Base-by-base conservation (phyloP, 1,140 invertebrate genomes). In the Leptinotarsa defecta region DNA sequence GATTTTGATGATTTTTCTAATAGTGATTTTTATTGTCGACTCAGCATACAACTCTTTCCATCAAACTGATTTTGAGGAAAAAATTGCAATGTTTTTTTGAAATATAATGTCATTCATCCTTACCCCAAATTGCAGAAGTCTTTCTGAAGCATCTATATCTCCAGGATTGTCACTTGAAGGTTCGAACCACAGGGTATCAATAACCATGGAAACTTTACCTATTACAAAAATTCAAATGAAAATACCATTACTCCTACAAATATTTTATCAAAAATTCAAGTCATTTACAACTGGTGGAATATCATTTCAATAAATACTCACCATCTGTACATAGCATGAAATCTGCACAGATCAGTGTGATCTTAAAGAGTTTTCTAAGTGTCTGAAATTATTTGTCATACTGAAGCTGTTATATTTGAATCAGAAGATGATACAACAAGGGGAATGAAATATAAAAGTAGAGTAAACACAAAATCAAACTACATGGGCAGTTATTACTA, bases 171-270 rank as follows among this genome's bases (percentile, higher is more conserved):
- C 69, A 63, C 70, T 74, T 13, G 34, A 27, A 3, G 79, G 79
- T 62, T 76, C 74, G 48, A 69, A 75, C 74, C 72, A 78, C n/a
- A 48, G 48, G 11, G 74, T 43, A 67, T 78, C 77, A 27, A 80
- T 69, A 43, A 77, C 74, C 6, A 81, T 73, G 20, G 73, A 69
- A 52, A 80, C 72, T 68, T 73, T 75, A 34, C 77, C 77, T 80
- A 57, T 57, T 74, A 74, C 19, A 71, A 64, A 48, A 70, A 74
- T 2, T 43, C 2, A 20, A 73, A 65, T 75, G 8, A 34, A 34
- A 34, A 11, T 13, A 57, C 52, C 3, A 17, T 57, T 3, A 11
- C 6, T 57, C 4, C 4, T 57, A n/a, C 52, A 15, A 52, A 13
- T 4, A 52, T 13, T 52, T 2, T 4, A 24, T 52, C 49, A 4